A percentile compares a stretch with the other conserved stretches of the same genome.
Conservation (phyloP, 2,888 invertebrate species). For the Erpobdella octoculata region DNA sequence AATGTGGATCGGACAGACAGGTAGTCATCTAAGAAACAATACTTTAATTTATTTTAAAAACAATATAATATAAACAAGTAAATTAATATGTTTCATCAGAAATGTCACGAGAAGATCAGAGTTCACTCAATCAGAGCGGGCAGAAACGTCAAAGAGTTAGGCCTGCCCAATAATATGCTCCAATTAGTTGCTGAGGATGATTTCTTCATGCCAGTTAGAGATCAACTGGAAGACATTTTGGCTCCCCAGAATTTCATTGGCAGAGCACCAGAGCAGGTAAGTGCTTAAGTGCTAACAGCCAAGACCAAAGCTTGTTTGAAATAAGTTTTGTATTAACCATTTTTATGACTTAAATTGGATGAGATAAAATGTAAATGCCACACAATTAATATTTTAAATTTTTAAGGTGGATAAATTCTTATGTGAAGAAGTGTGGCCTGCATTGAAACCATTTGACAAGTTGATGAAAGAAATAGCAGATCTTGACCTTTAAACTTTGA, state of each 20-base stretch:
- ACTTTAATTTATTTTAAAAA: too few relatives aligned
- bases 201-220: conserved; percentile 76
- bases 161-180: conserved; percentile 82
- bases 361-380: not conserved
- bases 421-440: conserved; percentile 69
- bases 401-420: conserved; percentile 70
- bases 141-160: conserved; percentile 77
- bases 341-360: not conserved
- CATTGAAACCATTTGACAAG: conserved; percentile 55
- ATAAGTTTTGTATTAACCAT: not conserved
- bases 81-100: conserved; percentile 48
- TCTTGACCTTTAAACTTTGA: conserved; percentile 34
- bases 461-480: conserved; percentile 40
- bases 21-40: too few relatives aligned
- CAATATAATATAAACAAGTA: not conserved
- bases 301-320: not conserved
- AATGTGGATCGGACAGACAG: conserved; percentile 87
- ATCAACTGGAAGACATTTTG: conserved; percentile 67
- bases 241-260: conserved; percentile 82
- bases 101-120: conserved; percentile 88
- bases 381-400: not conserved
- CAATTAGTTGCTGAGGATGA: conserved; percentile 68
- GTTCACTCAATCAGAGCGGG: conserved; percentile 85
- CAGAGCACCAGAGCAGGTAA: conserved; percentile 73
- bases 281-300: too few relatives aligned